Evolutionary conservation across 2,797 vertebrate species (phyloP), one percentile per base, ranked within the genome.

Genomic region (Sciurus vulgaris): DNA sequence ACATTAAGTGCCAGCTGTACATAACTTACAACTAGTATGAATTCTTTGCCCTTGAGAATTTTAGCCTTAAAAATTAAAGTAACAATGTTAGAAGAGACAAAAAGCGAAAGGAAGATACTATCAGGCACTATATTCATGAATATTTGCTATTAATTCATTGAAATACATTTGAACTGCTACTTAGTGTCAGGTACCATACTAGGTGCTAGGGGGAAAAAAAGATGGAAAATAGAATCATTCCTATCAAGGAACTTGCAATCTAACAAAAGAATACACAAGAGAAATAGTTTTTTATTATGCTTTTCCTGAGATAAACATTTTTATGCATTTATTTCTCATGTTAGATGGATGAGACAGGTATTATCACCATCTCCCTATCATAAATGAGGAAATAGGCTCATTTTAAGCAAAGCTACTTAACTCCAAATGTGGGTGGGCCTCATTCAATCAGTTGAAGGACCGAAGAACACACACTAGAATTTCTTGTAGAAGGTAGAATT

Each of bases 1-100:
- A 61, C 44, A 91, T 87, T 91, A 96, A 97, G 33, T 91, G 7
- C 47, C 91, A 98, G 49, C 41, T 95, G 49, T 54, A 74, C 8
- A 14, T 78, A 69, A 77, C 78, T 90, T 85, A 83, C 1, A 94
- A 30, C 35, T 49, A 47, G 18, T 33, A 84, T 74, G 79, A 91
- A 84, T 44, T 82, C 24, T 73, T 96, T 95, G 67, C 72, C 86
- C 77, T 95, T 93, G 86, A 96, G 88, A 84, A 67, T 67, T 18
- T 17, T 63, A 41, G 35, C 14, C 67, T 92, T 73, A 56, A 63
- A 86, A 54, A 49, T 69, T 69, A 70, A 70, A 82, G n/a, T 86
- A 83, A 54, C 47, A 41, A 61, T 41, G 9, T 84, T 86, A 51
- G 22, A 84, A 73, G 89, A 83, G 9, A 91, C 17, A 67, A 90